Base-by-base conservation (phyloP, 2,888 invertebrate species). In the Rutpela maculata region DNA sequence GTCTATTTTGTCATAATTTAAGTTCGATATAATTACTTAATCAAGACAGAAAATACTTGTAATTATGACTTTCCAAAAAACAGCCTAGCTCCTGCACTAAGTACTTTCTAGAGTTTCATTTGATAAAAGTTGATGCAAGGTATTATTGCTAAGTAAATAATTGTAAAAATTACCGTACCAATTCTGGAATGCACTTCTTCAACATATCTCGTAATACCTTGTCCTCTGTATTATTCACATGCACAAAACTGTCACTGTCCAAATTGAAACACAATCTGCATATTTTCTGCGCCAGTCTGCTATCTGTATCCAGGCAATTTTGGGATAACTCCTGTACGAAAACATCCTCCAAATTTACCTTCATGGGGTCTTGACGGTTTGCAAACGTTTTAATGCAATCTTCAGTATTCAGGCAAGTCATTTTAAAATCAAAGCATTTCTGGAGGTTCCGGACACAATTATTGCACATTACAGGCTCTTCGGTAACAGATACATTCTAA, bases 351-450 rank as follows among this genome's bases (percentile, higher is more conserved):
- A 62, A 9, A 31, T 62, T 31, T 10, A 62, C 31, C n/a, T 62
- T 22, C n/a, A 31, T 17, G 15, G 62, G 62, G 2, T 62, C 62
- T 31, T 62, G 15, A 15, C 26, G n/a, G 62, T 62, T 62, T 15
- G 31, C 31, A 31, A 31, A 62, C 2, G 62, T 26, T n/a, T 62
- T 62, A n/a, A 62, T 10, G n/a, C 31, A 31, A 5, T 62, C 31
- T 9, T 62, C 62, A 1, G 62, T 31, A n/a, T 62, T 62, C 9
- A 62, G 12, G 31, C 62, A 62, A 0, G 31, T n/a, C 62, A 62
- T 62, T 31, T 62, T 62, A n/a, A 62, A 62, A 62, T 62, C 62
- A 31, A 62, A 62, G 62, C 62, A 62, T 31, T 62, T 62, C 15
- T 62, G 31, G n/a, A 62, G 62, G 35, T 31, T 62, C n/a, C 9